phyloP scores from a whole-genome alignment of 1,140 invertebrate genomes.

The Psix sp. region DNA sequence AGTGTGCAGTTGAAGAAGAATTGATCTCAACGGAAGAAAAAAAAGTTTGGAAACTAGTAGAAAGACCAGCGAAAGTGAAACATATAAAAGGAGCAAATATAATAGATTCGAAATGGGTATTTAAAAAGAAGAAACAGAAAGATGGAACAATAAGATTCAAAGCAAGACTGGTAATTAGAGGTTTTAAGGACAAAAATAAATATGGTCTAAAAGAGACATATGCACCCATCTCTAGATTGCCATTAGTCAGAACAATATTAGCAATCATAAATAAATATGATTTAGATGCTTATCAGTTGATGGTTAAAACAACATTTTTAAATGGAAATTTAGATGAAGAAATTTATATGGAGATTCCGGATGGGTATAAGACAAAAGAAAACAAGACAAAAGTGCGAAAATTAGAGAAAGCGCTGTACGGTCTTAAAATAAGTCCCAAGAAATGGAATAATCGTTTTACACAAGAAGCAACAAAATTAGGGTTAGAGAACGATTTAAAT shows the following conservation, averaged over 20 bases:
- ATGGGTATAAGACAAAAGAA: neutral
- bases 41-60: neutral
- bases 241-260: neutral
- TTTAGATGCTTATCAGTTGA: neutral
- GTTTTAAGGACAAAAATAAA: neutral
- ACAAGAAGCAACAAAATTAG: neutral
- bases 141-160: neutral
- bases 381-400: neutral
- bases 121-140: neutral
- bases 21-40: neutral
- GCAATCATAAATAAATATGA: neutral
- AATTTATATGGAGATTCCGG: neutral
- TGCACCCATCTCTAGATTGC: neutral
- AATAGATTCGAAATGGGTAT: neutral
- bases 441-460: neutral
- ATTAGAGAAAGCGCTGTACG: neutral
- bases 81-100: neutral
- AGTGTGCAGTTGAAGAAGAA: neutral
- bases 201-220: constrained; percentile 1
- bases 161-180: constrained; percentile 3
- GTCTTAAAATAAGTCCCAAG: neutral
- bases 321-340: neutral
- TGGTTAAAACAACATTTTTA: neutral
- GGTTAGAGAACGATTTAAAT: neutral
- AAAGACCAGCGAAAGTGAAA: neutral